phyloP scores from a whole-genome alignment of 92 coral and sea anemone genomes.

The Metridium senile region DNA sequence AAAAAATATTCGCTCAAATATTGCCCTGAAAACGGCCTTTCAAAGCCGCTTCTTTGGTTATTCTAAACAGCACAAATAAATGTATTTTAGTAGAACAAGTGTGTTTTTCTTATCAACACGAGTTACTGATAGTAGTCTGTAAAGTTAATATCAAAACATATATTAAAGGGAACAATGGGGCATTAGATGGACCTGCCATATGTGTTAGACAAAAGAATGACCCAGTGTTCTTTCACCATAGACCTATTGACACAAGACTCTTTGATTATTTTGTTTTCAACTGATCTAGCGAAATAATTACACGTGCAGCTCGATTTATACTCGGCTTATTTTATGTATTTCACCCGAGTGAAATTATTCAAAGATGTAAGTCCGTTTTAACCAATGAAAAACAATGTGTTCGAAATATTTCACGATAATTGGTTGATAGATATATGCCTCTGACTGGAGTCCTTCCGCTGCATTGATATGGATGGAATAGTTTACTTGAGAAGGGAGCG shows the following conservation, averaged over 20 bases:
- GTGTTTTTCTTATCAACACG: not conserved
- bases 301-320: conserved; percentile 37
- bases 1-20: not conserved
- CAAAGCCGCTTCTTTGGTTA: not conserved
- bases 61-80: too few species aligned
- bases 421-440: conserved; percentile 22
- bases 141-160: not conserved
- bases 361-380: not conserved
- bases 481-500: conserved; percentile 17
- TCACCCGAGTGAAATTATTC: not conserved
- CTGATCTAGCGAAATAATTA: conserved; percentile 18
- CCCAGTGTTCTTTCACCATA: conserved; percentile 48
- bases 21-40: conserved; percentile 5
- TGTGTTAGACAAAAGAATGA: conserved; percentile 56
- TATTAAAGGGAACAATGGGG: conserved; percentile 46
- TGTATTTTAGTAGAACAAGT: not conserved
- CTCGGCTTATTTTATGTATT: conserved; percentile 14
- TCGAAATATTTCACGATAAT: conserved; percentile 11
- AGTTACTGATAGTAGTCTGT: not conserved
- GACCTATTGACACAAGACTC: conserved; percentile 58
- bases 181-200: conserved; percentile 65
- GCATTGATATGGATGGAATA: conserved; percentile 17
- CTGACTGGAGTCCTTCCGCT: conserved; percentile 38
- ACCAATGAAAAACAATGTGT: conserved; percentile 18
- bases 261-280: conserved; percentile 26